phyloP scores from a whole-genome alignment of 2,113 vertebrate genomes.

The Oryzias curvinotus region DNA sequence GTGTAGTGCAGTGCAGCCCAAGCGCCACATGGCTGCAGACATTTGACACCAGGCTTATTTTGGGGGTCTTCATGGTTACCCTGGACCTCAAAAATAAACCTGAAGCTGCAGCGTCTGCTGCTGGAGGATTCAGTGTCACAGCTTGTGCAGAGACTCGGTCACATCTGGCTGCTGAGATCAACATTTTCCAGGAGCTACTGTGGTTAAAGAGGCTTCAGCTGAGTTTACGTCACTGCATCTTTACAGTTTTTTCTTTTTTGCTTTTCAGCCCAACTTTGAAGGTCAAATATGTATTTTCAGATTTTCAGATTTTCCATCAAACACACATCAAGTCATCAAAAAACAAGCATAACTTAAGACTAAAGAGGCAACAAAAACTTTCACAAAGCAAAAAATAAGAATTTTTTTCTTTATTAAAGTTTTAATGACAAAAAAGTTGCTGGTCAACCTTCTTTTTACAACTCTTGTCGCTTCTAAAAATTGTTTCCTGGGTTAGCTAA shows the following conservation, averaged over 20 bases:
- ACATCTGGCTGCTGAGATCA: conserved; percentile 48
- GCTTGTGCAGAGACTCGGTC: conserved; percentile 12
- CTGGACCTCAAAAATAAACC: conserved; percentile 65
- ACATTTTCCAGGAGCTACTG: conserved; percentile 24
- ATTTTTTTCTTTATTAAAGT: no score
- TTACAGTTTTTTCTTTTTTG: conserved; percentile 7
- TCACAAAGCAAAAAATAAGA: no score
- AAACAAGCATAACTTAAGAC: no score
- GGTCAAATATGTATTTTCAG: conserved; percentile 8
- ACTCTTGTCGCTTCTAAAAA: no score
- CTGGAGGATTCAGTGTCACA: conserved; percentile 14
- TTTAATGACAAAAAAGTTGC: no score
- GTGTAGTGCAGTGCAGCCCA: conserved; percentile 8
- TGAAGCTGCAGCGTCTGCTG: conserved; percentile 61
- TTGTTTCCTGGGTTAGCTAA: no score
- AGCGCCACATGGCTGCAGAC: conserved; percentile 14
- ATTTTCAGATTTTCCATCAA: no score
- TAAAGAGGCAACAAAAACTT: no score
- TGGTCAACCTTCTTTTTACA: no score
- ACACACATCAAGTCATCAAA: no score
- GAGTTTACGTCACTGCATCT: conserved; percentile 2
- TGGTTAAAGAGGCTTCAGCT: conserved; percentile 36
- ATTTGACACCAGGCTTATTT: conserved; percentile 66
- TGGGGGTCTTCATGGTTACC: conserved; percentile 48
- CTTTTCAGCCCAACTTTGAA: conserved; percentile 1